Conservation (phyloP, 2,888 invertebrate genomes). For the Acleris holmiana region DNA sequence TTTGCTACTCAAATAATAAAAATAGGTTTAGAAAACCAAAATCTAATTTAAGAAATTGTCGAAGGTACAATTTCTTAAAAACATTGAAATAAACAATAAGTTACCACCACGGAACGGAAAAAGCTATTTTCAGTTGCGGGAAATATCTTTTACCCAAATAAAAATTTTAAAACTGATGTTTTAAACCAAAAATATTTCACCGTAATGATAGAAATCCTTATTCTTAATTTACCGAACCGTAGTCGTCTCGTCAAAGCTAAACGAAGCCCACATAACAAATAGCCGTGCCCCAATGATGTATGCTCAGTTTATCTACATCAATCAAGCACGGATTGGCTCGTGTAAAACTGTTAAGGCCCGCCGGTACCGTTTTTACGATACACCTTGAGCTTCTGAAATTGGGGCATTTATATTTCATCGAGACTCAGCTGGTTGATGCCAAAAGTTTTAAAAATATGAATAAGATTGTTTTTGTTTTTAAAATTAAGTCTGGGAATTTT, state of each 20-base stretch:
- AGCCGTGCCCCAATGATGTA: constrained; percentile 61
- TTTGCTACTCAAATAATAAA: too few species aligned
- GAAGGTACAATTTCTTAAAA: too few species aligned
- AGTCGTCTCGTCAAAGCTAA: constrained; percentile 5
- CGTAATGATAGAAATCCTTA: too few species aligned
- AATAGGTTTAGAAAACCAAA: too few species aligned
- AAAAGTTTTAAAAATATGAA: too few species aligned
- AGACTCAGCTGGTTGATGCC: neutral
- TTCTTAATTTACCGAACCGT: constrained; percentile 9
- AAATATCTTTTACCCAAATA: too few species aligned
- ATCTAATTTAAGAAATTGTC: too few species aligned
- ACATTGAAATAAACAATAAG: too few species aligned
- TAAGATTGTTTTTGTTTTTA: neutral
- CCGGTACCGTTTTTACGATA: constrained; percentile 28
- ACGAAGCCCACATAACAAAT: constrained; percentile 62
- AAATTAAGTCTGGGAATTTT: neutral
- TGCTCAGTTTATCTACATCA: constrained; percentile 54
- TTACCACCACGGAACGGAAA: too few species aligned
- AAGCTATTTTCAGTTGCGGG: too few species aligned
- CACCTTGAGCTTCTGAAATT: constrained; percentile 35
- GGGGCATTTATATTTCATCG: constrained; percentile 37
- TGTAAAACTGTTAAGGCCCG: constrained; percentile 47
- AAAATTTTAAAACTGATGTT: too few species aligned
- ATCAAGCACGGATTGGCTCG: constrained; percentile 44
- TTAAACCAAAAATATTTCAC: too few species aligned